phyloP scores from a whole-genome alignment of 2,888 invertebrate species.

The Cosmia trapezina region DNA sequence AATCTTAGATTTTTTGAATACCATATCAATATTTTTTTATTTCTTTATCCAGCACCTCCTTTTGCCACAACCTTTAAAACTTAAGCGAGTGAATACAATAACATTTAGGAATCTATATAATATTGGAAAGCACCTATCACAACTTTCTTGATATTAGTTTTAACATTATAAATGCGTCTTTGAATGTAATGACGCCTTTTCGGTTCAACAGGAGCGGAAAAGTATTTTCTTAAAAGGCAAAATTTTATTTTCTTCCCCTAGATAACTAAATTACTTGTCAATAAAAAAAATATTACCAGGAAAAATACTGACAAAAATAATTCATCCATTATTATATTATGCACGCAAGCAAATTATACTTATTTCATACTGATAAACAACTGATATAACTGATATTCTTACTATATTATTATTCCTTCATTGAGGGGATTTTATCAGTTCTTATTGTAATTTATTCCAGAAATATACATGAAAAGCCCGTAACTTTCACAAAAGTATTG shows the following conservation, averaged over 20 bases:
- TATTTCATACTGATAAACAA: slow-evolving; percentile 10
- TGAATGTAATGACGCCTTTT: not conserved
- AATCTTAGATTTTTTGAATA: not conserved
- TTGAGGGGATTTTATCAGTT: not conserved
- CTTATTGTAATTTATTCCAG: not conserved
- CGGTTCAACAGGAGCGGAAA: not conserved
- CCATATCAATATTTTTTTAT: not conserved
- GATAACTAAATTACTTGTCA: not conserved
- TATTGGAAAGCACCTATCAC: not conserved
- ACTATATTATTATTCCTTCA: too few relatives aligned
- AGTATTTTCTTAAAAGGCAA: too few relatives aligned
- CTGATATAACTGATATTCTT: not conserved
- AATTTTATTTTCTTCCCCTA: not conserved
- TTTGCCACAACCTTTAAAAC: slow-evolving; percentile 12
- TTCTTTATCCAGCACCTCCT: not conserved
- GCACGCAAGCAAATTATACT: not conserved
- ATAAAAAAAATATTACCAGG: not conserved
- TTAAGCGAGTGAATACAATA: slow-evolving; percentile 7
- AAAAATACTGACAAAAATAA: not conserved
- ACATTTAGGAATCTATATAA: not conserved
- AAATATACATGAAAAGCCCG: too few relatives aligned
- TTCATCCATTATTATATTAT: too few relatives aligned
- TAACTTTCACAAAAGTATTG: too few relatives aligned
- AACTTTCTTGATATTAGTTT: not conserved
- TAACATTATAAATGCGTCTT: slow-evolving; percentile 28